Conservation (phyloP, 2,888 invertebrate species). For the Eupithecia dodoneata region DNA sequence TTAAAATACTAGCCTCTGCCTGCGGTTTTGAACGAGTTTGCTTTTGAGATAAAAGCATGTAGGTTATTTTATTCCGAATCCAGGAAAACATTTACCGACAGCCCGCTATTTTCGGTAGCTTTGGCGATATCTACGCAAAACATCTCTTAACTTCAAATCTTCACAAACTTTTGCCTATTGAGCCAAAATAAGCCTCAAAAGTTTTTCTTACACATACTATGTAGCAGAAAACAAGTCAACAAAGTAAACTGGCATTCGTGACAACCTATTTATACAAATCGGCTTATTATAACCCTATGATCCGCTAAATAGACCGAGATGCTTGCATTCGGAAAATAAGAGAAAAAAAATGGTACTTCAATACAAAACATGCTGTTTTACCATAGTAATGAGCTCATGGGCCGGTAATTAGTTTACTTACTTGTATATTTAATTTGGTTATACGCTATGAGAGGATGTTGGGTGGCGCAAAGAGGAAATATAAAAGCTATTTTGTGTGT, state of each 20-base stretch:
- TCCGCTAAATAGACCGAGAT: conserved; percentile 1
- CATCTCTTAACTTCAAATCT: no score
- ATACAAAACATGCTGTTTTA: conserved; percentile 34
- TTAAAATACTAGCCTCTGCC: no score
- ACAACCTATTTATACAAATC: conserved; percentile 11
- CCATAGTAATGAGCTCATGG: conserved; percentile 41
- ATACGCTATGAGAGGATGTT: conserved; percentile 24
- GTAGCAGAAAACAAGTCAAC: background rate
- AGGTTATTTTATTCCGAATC: no score
- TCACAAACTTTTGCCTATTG: no score
- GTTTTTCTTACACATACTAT: no score
- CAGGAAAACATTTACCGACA: no score
- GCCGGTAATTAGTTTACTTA: conserved; percentile 27
- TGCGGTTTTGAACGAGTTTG: no score
- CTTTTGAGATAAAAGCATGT: no score
- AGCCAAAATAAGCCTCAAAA: no score
- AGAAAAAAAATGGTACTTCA: conserved; percentile 8
- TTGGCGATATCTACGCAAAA: no score
- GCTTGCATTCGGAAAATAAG: background rate
- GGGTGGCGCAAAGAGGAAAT: conserved; percentile 1
- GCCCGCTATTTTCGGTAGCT: no score
- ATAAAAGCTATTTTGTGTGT: background rate
- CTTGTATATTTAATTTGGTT: conserved; percentile 26
- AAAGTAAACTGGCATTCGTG: background rate
- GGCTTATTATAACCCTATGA: conserved; percentile 3